Conservation (phyloP, 1,140 invertebrate genomes). For the Atta cephalotes region DNA sequence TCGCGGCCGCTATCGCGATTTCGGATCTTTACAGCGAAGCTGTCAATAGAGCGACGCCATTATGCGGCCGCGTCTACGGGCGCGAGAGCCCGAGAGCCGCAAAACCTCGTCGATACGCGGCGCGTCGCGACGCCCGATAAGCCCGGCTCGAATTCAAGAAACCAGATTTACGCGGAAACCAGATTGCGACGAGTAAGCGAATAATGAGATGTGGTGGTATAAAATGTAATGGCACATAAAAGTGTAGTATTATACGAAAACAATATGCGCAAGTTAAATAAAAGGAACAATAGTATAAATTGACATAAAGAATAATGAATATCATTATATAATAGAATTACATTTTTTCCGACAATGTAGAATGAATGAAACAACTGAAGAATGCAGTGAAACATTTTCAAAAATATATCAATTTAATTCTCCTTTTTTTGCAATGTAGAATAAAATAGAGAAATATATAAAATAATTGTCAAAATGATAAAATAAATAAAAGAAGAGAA, state of each 20-base stretch:
- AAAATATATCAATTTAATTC: neutral
- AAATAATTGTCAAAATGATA: neutral
- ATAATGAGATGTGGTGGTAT: neutral
- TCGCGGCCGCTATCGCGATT: slow-evolving; percentile 57
- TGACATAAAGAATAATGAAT: neutral
- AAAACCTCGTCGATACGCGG: slow-evolving; percentile 44
- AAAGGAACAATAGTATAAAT: neutral
- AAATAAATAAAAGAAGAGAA: neutral
- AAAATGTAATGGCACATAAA: neutral
- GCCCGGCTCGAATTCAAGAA: slow-evolving; percentile 45
- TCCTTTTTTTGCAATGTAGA: neutral
- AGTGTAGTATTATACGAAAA: neutral
- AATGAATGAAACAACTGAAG: neutral
- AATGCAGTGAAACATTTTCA: neutral
- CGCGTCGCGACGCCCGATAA: slow-evolving; percentile 39
- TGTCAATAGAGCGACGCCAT: slow-evolving; percentile 62
- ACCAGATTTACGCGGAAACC: slow-evolving; percentile 8
- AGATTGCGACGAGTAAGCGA: neutral
- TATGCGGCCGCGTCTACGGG: slow-evolving; percentile 47
- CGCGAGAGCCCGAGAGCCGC: slow-evolving; percentile 49
- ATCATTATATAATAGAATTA: slow-evolving; percentile 5
- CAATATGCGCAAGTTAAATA: neutral
- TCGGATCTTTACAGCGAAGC: slow-evolving; percentile 61
- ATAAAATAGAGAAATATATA: neutral
- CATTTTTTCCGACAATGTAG: neutral